Conservation (phyloP, 2,888 invertebrate genomes). For the Copidosoma aretas region DNA sequence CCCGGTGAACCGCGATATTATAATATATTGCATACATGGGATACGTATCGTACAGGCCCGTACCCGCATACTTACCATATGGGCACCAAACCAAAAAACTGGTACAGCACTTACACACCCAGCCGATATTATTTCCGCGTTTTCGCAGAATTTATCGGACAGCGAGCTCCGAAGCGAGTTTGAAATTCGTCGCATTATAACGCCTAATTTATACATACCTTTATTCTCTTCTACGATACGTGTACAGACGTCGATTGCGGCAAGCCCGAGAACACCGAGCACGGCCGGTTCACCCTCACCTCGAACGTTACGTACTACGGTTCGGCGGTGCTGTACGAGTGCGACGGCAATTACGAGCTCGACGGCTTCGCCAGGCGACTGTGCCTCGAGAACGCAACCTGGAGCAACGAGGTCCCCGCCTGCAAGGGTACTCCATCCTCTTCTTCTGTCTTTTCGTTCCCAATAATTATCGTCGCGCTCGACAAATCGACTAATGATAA, state of each 20-base stretch:
- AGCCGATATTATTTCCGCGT: too few relatives aligned
- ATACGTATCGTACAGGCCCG: too few relatives aligned
- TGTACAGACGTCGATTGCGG: slow-evolving; percentile 84
- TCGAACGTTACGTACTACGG: slow-evolving; percentile 91
- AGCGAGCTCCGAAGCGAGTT: too few relatives aligned
- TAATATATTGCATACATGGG: background rate
- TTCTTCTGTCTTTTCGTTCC: slow-evolving; percentile 22
- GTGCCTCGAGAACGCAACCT: slow-evolving; percentile 88
- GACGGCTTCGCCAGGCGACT: slow-evolving; percentile 83
- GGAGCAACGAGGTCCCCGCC: slow-evolving; percentile 84
- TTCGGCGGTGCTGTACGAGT: slow-evolving; percentile 83
- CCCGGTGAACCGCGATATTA: too few relatives aligned
- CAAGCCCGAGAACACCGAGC: slow-evolving; percentile 73
- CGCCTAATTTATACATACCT: too few relatives aligned
- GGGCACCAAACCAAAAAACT: too few relatives aligned
- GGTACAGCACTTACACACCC: too few relatives aligned
- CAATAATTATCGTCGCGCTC: slow-evolving; percentile 22
- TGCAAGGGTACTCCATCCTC: slow-evolving; percentile 72
- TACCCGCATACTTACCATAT: too few relatives aligned
- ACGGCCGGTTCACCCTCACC: slow-evolving; percentile 80
- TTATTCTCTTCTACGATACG: too few relatives aligned
- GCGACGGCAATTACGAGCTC: slow-evolving; percentile 79
- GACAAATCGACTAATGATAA: too few relatives aligned
- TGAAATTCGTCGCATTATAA: too few relatives aligned
- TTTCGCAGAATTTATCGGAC: too few relatives aligned